Percentiles rank a stretch among this genome's conserved stretches.
phyloP scores from a whole-genome alignment of 2,113 vertebrate species.

The Hucho hucho region DNA sequence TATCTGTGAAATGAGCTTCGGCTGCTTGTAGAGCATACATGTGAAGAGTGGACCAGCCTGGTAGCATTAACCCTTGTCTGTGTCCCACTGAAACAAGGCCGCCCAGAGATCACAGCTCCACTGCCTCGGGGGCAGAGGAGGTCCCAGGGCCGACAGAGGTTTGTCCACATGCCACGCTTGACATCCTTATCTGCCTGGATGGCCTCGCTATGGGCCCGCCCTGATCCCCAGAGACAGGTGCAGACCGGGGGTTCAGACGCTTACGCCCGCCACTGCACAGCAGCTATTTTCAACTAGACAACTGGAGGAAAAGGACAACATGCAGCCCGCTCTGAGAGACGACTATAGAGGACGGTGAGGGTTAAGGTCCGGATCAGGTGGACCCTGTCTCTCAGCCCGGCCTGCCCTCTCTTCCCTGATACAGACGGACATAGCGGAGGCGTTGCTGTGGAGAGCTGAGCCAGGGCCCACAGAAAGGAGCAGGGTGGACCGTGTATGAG shows the following conservation, averaged over 20 bases:
- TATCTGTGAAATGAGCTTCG: conserved; percentile 72
- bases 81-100: conserved; percentile 43
- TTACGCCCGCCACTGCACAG: conserved; percentile 17
- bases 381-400: not conserved
- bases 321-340: conserved; percentile 23
- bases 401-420: conserved; percentile 16
- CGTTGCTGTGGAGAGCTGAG: conserved; percentile 32
- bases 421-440: conserved; percentile 13
- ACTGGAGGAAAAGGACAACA: conserved; percentile 41
- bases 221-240: conserved; percentile 67
- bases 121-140: conserved; percentile 11
- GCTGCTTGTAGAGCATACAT: conserved; percentile 66
- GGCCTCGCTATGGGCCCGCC: conserved; percentile 34
- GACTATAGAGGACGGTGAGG: conserved; percentile 13
- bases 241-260: conserved; percentile 36
- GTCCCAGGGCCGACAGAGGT: conserved; percentile 4
- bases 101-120: conserved; percentile 3
- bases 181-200: conserved; percentile 52
- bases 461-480: conserved; percentile 67
- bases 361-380: conserved; percentile 29
- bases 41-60: conserved; percentile 66
- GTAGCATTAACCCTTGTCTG: conserved; percentile 37
- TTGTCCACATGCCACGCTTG: conserved; percentile 35
- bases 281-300: conserved; percentile 41
- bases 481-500: conserved; percentile 53